Evolutionary conservation across 2,888 invertebrate species (phyloP).

Genomic region (Melanostoma scalare): DNA sequence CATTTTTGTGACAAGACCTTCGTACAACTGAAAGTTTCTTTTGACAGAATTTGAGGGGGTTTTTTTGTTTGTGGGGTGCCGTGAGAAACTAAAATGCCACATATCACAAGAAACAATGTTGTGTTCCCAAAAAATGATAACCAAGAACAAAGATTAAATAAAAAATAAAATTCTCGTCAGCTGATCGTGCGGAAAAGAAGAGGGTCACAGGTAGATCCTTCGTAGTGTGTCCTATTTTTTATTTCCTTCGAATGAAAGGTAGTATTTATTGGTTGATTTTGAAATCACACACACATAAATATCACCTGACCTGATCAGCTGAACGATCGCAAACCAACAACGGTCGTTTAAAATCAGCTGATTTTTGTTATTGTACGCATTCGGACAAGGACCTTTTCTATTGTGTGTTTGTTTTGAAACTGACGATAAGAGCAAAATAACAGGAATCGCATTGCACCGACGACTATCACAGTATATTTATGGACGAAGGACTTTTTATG

Average conservation of each 20-base stretch:
- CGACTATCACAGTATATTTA: background rate
- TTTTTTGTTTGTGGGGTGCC: slow-evolving; percentile 15
- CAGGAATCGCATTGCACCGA: background rate
- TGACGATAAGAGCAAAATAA: slow-evolving; percentile 1
- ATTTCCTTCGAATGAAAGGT: background rate
- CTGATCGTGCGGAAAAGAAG: slow-evolving; percentile 18
- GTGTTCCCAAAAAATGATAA: background rate
- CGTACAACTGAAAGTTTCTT: slow-evolving; percentile 49
- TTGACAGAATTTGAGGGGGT: slow-evolving; percentile 37
- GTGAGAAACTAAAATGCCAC: slow-evolving; percentile 49
- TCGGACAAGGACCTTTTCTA: background rate
- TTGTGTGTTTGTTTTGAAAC: slow-evolving; percentile 14
- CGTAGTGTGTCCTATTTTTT: background rate
- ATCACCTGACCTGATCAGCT: slow-evolving; percentile 61
- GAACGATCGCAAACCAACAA: slow-evolving; percentile 33
- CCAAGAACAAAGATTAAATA: slow-evolving; percentile 12
- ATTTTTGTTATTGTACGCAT: slow-evolving; percentile 59
- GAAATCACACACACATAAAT: slow-evolving; percentile 13
- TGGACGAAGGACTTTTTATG: slow-evolving; percentile 22
- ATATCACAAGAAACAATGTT: slow-evolving; percentile 30
- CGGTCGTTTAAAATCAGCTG: slow-evolving; percentile 57
- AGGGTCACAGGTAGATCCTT: slow-evolving; percentile 16
- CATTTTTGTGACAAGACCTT: slow-evolving; percentile 28
- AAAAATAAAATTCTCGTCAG: slow-evolving; percentile 6
- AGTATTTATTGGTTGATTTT: background rate